Conservation (phyloP, 2,888 invertebrate species). For the Protophormia terraenovae region DNA sequence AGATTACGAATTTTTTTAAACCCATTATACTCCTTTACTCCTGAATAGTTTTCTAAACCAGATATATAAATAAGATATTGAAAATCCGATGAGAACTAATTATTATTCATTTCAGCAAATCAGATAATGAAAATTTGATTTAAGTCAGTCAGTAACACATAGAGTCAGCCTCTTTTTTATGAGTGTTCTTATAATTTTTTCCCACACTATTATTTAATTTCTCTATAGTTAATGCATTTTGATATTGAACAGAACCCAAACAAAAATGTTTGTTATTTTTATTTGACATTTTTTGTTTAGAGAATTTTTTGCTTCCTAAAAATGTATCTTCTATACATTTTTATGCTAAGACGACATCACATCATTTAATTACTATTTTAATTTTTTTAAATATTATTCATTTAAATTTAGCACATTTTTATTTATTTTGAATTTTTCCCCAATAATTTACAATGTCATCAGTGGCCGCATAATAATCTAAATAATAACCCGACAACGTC, state of each 20-base stretch:
- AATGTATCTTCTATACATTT: not conserved
- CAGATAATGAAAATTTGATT: no score
- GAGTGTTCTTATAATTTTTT: not conserved
- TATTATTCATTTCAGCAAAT: no score
- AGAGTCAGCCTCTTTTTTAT: no score
- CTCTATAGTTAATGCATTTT: constrained; percentile 5
- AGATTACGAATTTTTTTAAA: no score
- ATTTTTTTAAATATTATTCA: not conserved
- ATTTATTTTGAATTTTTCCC: not conserved
- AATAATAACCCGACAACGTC: not conserved
- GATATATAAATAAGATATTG: no score
- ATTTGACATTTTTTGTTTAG: not conserved
- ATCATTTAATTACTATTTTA: constrained; percentile 13
- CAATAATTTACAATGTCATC: constrained; percentile 52
- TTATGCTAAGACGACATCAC: not conserved
- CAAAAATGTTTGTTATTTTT: not conserved
- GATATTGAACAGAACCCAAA: not conserved
- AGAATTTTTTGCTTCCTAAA: not conserved
- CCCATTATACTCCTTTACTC: no score
- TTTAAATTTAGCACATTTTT: not conserved
- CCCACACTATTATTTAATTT: not conserved
- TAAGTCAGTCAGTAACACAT: no score
- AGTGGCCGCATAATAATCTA: not conserved
- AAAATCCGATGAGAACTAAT: no score
- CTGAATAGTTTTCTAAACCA: no score